phyloP scores from a whole-genome alignment of 2,888 invertebrate genomes.

The Hypercompe scribonia region DNA sequence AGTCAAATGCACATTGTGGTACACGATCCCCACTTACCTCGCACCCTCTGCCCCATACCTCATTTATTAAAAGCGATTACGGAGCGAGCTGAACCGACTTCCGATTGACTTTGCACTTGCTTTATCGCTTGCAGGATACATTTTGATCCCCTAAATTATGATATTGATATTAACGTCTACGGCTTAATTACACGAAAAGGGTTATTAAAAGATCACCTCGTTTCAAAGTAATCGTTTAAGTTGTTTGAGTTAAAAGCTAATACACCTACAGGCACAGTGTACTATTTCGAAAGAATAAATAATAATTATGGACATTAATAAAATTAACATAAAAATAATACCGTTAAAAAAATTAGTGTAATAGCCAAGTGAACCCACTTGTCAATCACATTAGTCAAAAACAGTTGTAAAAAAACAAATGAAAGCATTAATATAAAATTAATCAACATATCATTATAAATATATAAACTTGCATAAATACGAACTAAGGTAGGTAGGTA shows the following conservation, averaged over 20 bases:
- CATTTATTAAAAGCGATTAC: constrained; percentile 77
- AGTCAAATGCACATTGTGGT: constrained; percentile 77
- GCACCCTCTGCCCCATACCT: constrained; percentile 51
- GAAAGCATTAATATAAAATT: background rate
- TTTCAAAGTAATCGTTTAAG: constrained; percentile 7
- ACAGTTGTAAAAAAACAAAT: background rate
- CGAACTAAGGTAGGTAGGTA: too few relatives aligned
- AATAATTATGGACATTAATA: background rate
- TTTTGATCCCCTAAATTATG: constrained; percentile 68
- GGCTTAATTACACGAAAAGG: constrained; percentile 40
- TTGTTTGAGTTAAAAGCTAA: background rate
- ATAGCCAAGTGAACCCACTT: background rate
- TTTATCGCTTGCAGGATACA: constrained; percentile 65
- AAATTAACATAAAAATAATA: background rate
- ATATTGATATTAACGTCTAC: constrained; percentile 51
- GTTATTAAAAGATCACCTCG: constrained; percentile 38
- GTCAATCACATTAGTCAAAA: background rate
- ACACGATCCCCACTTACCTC: constrained; percentile 36
- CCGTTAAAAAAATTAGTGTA: constrained; percentile 1
- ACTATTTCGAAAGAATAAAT: background rate
- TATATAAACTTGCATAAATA: background rate
- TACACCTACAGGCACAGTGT: background rate
- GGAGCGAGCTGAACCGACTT: constrained; percentile 61
- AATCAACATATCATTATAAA: constrained; percentile 15
- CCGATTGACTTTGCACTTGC: constrained; percentile 69